These are phyloP conservation scores for Rhamphomyia laevipes DNA, from an alignment of 2,888 invertebrate genomes.

Conservation along the genomic window DNA sequence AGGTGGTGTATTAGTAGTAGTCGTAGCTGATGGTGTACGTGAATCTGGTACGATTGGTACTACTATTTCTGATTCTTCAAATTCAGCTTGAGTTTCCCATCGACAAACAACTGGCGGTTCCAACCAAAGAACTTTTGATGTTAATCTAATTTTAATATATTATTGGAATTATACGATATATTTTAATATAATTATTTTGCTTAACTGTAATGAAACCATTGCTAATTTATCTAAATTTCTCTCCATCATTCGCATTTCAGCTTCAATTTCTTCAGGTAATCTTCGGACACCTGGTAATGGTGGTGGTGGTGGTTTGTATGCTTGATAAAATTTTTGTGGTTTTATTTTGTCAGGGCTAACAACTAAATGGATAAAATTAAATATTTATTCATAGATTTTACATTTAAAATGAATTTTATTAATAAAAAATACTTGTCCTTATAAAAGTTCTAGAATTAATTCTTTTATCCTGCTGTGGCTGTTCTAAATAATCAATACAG, in stretches of 20 bases:
- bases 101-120: conserved; percentile 66
- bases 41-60: conserved; percentile 18
- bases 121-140: conserved; percentile 61
- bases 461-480: conserved; percentile 56
- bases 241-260: conserved; percentile 61
- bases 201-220: conserved; percentile 57
- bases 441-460: conserved; percentile 31
- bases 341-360: conserved; percentile 41
- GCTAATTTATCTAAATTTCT: conserved; percentile 61
- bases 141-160: conserved; percentile 41
- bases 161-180: no score
- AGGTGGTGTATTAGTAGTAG: background rate
- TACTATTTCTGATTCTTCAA: conserved; percentile 29
- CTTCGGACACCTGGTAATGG: conserved; percentile 53
- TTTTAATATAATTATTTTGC: background rate
- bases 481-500: conserved; percentile 57
- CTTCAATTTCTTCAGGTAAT: conserved; percentile 69
- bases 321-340: conserved; percentile 49
- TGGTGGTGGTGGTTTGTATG: conserved; percentile 55
- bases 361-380: conserved; percentile 21
- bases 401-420: background rate
- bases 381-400: background rate
- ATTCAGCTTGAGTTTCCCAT: conserved; percentile 45
- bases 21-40: background rate
- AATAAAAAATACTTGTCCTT: conserved; percentile 27